Evolutionary conservation across 2,797 vertebrate genomes (phyloP), one percentile per base, ranked within the genome.

Genomic region (Sebastes taczanowskii): DNA sequence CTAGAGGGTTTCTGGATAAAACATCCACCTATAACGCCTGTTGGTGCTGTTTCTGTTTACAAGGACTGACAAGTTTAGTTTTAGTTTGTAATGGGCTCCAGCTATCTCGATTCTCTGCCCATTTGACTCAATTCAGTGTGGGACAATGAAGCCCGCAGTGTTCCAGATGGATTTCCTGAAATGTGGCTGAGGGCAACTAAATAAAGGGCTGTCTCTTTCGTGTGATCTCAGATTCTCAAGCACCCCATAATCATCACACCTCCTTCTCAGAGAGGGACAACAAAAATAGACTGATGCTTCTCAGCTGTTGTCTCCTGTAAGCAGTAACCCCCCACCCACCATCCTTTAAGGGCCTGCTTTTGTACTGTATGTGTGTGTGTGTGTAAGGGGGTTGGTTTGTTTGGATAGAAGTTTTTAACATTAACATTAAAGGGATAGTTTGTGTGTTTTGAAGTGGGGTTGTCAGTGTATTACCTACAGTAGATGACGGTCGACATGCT

Each of bases 261-360:
- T 87, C 84, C 87, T 86, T 78, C 58, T 81, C 58, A 82, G 72
- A 75, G 72, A 83, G 78, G 42, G 30, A 46, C 58, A 84, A 71
- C 84, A 74, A 81, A 93, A 95, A 94, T 92, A 95, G 91, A 78
- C 71, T 11, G 56, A 83, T 78, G 66, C 65, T 86, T 58, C 80
- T 90, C 93, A 94, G 90, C 89, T 92, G 90, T 85, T 92, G 84
- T 90, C 77, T 90, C 67, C 81, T 74, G 52, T 76, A 88, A 81
- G 56, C 74, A 81, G 77, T 80, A 71, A 75, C 74, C 64, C 81
- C 64, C 58, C 22, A 46, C 58, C 14, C 72, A 11, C 30, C 25
- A 29, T 10, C 42, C 46, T 61, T 68, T 20, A 6, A 74, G 61
- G 20, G 29, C 22, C 49, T 46, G 56, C 25, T 56, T 85, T 23